A percentile compares a stretch with the other conserved stretches of the same genome.
Evolutionary conservation across 2,888 invertebrate species (phyloP).

Genomic region (Alloscopus bannaensis): DNA sequence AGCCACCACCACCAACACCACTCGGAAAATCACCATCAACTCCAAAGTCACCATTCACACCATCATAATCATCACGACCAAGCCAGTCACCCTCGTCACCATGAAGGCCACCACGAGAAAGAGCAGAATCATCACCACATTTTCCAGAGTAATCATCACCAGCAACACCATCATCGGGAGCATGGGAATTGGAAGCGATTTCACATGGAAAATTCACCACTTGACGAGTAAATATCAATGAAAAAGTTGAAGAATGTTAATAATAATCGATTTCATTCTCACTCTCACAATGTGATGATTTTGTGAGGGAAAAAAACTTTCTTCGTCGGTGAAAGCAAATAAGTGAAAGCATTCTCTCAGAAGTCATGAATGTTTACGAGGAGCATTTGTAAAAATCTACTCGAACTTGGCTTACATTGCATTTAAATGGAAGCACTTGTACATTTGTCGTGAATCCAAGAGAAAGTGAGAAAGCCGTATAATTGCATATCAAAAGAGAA

Average conservation of each 20-base stretch:
- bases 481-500: no score
- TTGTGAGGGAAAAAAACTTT: no score
- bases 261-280: slow-evolving; percentile 24
- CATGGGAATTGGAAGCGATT: slow-evolving; percentile 44
- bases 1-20: slow-evolving; percentile 25
- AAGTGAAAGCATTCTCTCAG: no score
- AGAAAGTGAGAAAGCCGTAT: no score
- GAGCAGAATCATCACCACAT: slow-evolving; percentile 35
- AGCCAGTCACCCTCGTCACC: slow-evolving; percentile 5
- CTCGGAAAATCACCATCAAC: slow-evolving; percentile 7
- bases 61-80: slow-evolving; percentile 28
- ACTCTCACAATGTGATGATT: neutral
- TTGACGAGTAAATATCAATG: slow-evolving; percentile 39
- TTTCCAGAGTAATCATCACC: slow-evolving; percentile 12
- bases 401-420: no score
- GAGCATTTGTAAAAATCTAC: no score
- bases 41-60: neutral
- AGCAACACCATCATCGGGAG: slow-evolving; percentile 38
- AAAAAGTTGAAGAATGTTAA: slow-evolving; percentile 20
- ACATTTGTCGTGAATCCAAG: no score
- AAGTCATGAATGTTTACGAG: no score
- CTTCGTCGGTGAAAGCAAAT: no score
- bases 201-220: slow-evolving; percentile 31
- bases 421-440: no score
- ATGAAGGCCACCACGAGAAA: slow-evolving; percentile 15